Conservation (phyloP, 2,888 invertebrate genomes). For the Sylvicola cinctus region DNA sequence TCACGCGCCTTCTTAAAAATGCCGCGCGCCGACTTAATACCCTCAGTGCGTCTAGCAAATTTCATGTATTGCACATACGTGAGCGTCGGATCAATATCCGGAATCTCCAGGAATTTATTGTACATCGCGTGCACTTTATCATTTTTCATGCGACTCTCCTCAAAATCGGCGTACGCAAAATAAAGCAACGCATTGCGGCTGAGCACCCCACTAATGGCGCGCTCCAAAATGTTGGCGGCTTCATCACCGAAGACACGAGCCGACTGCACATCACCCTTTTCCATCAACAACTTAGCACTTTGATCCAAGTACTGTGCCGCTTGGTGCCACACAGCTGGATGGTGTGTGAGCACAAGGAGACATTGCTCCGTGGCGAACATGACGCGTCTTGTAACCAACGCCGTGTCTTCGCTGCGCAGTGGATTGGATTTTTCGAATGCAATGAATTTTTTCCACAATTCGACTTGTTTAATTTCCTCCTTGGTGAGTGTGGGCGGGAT, state of each 20-base stretch:
- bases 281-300: slow-evolving; percentile 78
- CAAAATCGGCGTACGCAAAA: slow-evolving; percentile 97
- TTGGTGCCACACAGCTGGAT: slow-evolving; percentile 98
- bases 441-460: slow-evolving; percentile 98
- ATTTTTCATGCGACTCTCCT: slow-evolving; percentile 88
- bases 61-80: slow-evolving; percentile 99
- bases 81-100: slow-evolving; percentile 87
- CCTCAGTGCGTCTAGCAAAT: slow-evolving; percentile 90
- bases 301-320: slow-evolving; percentile 93
- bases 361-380: slow-evolving; percentile 99
- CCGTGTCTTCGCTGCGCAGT: slow-evolving; percentile 85
- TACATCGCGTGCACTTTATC: slow-evolving; percentile 94
- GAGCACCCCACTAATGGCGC: slow-evolving; percentile 75
- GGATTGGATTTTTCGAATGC: slow-evolving; percentile 96
- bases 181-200: slow-evolving; percentile 84
- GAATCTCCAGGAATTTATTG: slow-evolving; percentile 69
- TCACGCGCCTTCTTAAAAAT: slow-evolving; percentile 93
- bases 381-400: slow-evolving; percentile 77
- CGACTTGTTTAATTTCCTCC: slow-evolving; percentile 89
- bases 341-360: slow-evolving; percentile 85
- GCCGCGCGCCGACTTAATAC: slow-evolving; percentile 85
- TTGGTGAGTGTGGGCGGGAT: slow-evolving; percentile 83
- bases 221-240: slow-evolving; percentile 83
- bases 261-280: slow-evolving; percentile 90
- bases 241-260: slow-evolving; percentile 87